These are phyloP conservation scores for Rhamnusium bicolor DNA, from an alignment of 2,888 invertebrate species.

Conservation along the genomic window DNA sequence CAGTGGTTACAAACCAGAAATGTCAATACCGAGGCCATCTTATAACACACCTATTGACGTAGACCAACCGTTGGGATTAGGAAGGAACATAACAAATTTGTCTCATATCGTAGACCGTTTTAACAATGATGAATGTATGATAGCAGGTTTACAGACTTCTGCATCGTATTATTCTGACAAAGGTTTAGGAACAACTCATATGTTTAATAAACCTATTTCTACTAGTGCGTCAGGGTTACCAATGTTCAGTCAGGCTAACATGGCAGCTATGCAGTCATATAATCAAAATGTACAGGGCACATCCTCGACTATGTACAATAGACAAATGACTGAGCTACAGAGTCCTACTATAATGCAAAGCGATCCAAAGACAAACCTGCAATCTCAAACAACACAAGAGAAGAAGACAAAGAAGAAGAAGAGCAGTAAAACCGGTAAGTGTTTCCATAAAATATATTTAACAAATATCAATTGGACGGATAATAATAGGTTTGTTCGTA, in stretches of 20 bases:
- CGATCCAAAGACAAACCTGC: slow-evolving; percentile 46
- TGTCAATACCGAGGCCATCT: slow-evolving; percentile 59
- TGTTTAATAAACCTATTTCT: slow-evolving; percentile 66
- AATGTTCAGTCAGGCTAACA: slow-evolving; percentile 66
- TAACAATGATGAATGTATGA: slow-evolving; percentile 74
- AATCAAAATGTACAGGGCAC: slow-evolving; percentile 61
- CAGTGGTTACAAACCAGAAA: slow-evolving; percentile 56
- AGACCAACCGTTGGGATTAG: slow-evolving; percentile 70
- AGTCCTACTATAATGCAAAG: slow-evolving; percentile 53
- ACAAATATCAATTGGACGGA: no score
- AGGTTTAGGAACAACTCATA: slow-evolving; percentile 59
- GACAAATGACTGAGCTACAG: slow-evolving; percentile 64
- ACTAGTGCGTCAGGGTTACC: slow-evolving; percentile 62
- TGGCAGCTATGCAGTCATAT: slow-evolving; percentile 63
- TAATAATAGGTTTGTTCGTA: no score
- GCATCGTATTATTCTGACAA: slow-evolving; percentile 70
- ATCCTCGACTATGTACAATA: slow-evolving; percentile 61
- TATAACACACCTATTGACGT: slow-evolving; percentile 64
- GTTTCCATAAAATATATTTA: no score
- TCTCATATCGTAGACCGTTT: slow-evolving; percentile 77
- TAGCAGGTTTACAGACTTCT: slow-evolving; percentile 72
- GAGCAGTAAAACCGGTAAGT: slow-evolving; percentile 47
- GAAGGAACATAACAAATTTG: slow-evolving; percentile 74
- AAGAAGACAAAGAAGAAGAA: slow-evolving; percentile 64
- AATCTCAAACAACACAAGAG: slow-evolving; percentile 50